Conservation (phyloP, 2,888 invertebrate species). For the Metopia argyrocephala region DNA sequence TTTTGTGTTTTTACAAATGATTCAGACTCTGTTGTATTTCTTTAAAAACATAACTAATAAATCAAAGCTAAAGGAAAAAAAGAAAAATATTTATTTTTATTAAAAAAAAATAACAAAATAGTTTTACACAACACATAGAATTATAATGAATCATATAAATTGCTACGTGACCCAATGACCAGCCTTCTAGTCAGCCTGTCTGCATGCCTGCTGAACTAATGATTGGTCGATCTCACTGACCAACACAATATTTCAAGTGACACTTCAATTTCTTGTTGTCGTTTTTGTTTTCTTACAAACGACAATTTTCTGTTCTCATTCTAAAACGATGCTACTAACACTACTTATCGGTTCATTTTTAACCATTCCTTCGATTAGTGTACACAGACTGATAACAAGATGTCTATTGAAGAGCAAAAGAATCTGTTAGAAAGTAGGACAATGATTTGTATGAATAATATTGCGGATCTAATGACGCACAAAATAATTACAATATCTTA, state of each 20-base stretch:
- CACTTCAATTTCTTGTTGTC: not conserved
- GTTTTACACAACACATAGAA: too few relatives aligned
- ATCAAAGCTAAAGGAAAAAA: slow-evolving; percentile 7
- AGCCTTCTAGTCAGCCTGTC: not conserved
- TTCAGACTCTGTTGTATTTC: too few relatives aligned
- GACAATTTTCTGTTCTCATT: too few relatives aligned
- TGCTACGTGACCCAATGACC: not conserved
- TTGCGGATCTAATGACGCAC: not conserved
- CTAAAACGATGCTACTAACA: too few relatives aligned
- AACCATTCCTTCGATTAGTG: slow-evolving; percentile 1
- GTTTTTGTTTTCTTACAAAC: too few relatives aligned
- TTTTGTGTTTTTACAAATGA: not conserved
- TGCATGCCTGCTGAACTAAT: not conserved
- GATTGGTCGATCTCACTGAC: not conserved
- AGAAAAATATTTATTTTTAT: too few relatives aligned
- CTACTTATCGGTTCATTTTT: not conserved
- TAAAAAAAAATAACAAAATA: too few relatives aligned
- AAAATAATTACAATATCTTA: not conserved
- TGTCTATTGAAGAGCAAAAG: slow-evolving; percentile 9
- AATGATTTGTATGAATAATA: slow-evolving; percentile 31
- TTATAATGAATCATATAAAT: too few relatives aligned
- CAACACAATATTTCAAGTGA: not conserved
- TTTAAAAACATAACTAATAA: slow-evolving; percentile 28
- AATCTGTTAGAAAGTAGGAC: slow-evolving; percentile 28
- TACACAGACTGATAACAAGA: slow-evolving; percentile 28